Percentiles rank a stretch among this genome's conserved stretches.
Evolutionary conservation across 2,797 vertebrate genomes (phyloP).

Genomic region (Eidolon dupreanum): DNA sequence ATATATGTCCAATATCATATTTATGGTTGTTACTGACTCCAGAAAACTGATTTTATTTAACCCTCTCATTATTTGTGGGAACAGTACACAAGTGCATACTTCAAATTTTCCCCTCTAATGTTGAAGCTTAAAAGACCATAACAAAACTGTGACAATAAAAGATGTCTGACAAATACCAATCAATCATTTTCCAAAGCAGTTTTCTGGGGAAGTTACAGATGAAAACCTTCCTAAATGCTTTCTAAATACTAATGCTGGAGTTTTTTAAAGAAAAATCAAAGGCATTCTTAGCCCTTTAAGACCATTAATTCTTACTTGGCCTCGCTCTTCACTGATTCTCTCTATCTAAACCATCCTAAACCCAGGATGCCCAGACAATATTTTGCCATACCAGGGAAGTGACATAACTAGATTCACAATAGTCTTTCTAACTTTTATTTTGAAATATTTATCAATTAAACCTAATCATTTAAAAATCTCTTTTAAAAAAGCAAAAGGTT

Average conservation of each 20-base stretch:
- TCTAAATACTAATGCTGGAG: slow-evolving; percentile 42
- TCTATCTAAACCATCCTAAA: not conserved
- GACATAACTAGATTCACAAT: not conserved
- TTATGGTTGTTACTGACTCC: slow-evolving; percentile 41
- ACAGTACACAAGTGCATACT: slow-evolving; percentile 48
- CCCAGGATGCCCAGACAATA: not conserved
- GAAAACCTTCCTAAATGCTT: slow-evolving; percentile 42
- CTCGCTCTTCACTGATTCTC: not conserved
- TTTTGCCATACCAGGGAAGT: not conserved
- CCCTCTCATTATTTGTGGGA: slow-evolving; percentile 62
- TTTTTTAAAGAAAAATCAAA: not conserved
- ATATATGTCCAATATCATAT: slow-evolving; percentile 48
- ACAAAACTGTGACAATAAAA: slow-evolving; percentile 50
- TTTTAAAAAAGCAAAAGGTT: not conserved
- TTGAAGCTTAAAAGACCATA: slow-evolving; percentile 48
- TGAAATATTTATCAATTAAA: not conserved
- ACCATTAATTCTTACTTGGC: slow-evolving; percentile 28
- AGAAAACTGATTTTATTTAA: slow-evolving; percentile 69
- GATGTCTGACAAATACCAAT: slow-evolving; percentile 54
- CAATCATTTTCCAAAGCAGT: slow-evolving; percentile 58
- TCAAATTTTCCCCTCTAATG: slow-evolving; percentile 33
- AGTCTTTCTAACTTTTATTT: not conserved
- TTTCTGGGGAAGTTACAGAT: slow-evolving; percentile 36
- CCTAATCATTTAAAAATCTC: not conserved
- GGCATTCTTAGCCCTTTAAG: not conserved